Conservation (phyloP, 1,140 invertebrate genomes). For the Neuroterus valhalla region DNA sequence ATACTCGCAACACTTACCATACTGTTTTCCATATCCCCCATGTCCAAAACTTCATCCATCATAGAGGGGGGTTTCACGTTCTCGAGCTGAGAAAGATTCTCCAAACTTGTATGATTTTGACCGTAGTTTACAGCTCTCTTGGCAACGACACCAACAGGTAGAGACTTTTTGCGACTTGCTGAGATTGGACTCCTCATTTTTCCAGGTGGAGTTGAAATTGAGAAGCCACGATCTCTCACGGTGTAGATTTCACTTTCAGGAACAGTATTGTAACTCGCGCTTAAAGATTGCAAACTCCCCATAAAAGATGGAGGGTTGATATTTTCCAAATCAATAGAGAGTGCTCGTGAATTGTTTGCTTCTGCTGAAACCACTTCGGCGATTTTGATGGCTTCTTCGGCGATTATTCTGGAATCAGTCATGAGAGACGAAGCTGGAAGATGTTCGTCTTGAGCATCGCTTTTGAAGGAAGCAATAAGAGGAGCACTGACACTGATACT, state of each 20-base stretch:
- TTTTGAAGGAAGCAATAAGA: slow-evolving; percentile 80
- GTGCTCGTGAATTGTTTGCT: slow-evolving; percentile 77
- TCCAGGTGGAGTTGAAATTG: slow-evolving; percentile 33
- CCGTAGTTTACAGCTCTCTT: slow-evolving; percentile 80
- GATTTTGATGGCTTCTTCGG: slow-evolving; percentile 83
- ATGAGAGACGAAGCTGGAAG: slow-evolving; percentile 62
- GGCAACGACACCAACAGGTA: slow-evolving; percentile 82
- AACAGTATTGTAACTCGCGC: slow-evolving; percentile 68
- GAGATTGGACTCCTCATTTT: slow-evolving; percentile 61
- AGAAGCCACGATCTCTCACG: slow-evolving; percentile 19
- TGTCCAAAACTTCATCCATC: slow-evolving; percentile 84
- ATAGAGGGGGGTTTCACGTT: slow-evolving; percentile 88
- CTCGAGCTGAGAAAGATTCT: slow-evolving; percentile 82
- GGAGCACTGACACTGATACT: slow-evolving; percentile 85
- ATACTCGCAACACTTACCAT: slow-evolving; percentile 91
- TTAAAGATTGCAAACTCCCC: slow-evolving; percentile 80
- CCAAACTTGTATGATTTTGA: slow-evolving; percentile 77
- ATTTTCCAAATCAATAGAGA: slow-evolving; percentile 82
- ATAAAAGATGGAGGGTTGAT: slow-evolving; percentile 87
- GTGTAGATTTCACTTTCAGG: slow-evolving; percentile 37
- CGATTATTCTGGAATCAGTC: slow-evolving; percentile 82
- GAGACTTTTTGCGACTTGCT: slow-evolving; percentile 75
- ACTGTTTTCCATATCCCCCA: slow-evolving; percentile 83
- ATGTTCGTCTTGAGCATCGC: slow-evolving; percentile 72
- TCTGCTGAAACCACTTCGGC: slow-evolving; percentile 80